Evolutionary conservation across 2,888 invertebrate species (phyloP), one percentile per base, ranked within the genome.

Genomic region (Drosophila kambysellisi): DNA sequence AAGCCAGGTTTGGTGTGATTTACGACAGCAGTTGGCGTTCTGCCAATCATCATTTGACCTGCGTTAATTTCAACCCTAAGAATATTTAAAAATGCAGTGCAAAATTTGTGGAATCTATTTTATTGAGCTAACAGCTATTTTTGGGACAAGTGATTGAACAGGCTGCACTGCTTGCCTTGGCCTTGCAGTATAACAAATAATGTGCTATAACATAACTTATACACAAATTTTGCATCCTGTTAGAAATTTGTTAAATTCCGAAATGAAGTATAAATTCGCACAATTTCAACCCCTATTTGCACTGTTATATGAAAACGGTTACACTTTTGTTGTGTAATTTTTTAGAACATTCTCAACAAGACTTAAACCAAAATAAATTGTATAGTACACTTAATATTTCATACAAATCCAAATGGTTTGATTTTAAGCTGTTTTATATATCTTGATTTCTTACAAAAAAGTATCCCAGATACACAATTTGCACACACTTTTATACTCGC

Each of bases 111-210:
- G 65, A 58, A n/a, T 41, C 9, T 17, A 56, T 51, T 20, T 46
- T 0, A 5, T 20, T 0, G 0, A 2, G 0, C 37, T 76, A 50
- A 62, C 76, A 72, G 30, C 9, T 1, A 8, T 3, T 62, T 66
- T 78, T 78, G 81, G 78, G 81, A 81, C 78, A 60, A 6, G 1
- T 17, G 1, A 8, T 32, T 11, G 4, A 8, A 3, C 0, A 2
- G 3, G 4, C 48, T 48, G 50, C 61, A 76, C 71, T 70, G 11
- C 17, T 46, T 43, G 4, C 15, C 11, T 54, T 32, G 39, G 4
- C 15, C 11, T 54, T 35, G 39, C 30, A 61, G 53, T 58, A 65
- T 72, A 46, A 37, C 29, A 60, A 32, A 39, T 33, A 2, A 0
- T 12, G 0, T 37, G 11, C 29, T 54, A 41, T 43, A 60, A 43